These are phyloP conservation scores for Limosa lapponica DNA, from an alignment of 2,797 vertebrate genomes.

Conservation along the genomic window DNA sequence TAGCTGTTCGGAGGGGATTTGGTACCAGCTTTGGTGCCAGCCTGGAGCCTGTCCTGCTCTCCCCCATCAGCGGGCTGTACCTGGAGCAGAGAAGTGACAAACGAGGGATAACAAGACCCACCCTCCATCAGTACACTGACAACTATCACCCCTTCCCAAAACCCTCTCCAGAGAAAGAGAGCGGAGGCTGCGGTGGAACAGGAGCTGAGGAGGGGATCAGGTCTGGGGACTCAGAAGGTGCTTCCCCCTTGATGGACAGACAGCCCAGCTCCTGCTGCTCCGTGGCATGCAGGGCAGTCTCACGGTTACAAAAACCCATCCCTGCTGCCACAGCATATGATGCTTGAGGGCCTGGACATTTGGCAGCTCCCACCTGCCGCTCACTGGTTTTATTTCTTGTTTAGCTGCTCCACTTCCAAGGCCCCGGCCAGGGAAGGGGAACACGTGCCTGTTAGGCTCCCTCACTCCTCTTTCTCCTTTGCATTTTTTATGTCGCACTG, in stretches of 20 bases:
- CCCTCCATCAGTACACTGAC: fast-evolving
- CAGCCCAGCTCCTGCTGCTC: background rate
- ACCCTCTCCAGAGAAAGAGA: fast-evolving
- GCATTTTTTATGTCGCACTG: background rate
- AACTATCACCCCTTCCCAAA: background rate
- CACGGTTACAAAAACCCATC: background rate
- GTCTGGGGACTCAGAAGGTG: background rate
- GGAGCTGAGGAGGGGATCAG: background rate
- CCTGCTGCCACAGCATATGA: background rate
- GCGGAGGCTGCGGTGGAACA: fast-evolving
- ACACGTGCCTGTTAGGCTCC: fast-evolving
- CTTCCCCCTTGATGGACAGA: fast-evolving
- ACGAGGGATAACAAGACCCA: background rate
- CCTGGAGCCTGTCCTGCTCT: background rate
- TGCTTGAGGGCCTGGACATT: fast-evolving
- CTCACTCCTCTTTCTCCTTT: background rate
- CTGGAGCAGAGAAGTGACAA: background rate
- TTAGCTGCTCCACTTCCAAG: background rate
- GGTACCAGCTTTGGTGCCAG: background rate
- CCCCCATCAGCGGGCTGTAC: background rate
- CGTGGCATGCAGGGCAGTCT: fast-evolving
- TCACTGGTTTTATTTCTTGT: background rate
- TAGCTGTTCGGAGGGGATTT: fast-evolving
- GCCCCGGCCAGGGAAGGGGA: background rate
- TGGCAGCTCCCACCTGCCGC: background rate